Evolutionary conservation across 2,888 invertebrate genomes (phyloP), one percentile per base, ranked within the genome.

Genomic region (Ephialtes manifestator): DNA sequence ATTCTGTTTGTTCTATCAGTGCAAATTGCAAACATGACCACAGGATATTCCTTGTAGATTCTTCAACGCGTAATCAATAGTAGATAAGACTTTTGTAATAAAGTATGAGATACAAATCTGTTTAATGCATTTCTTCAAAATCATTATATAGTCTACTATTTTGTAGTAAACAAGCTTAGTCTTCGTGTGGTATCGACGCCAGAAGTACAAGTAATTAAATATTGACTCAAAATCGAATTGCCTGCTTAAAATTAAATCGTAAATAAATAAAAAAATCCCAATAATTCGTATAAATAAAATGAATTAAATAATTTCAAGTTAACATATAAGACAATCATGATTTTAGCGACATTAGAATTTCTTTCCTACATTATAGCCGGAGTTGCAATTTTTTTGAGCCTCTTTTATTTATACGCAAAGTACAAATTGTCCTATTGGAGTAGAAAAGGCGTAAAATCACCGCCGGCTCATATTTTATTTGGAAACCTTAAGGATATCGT

Each of bases 391-490:
- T n/a, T 63, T 5, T 10, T 68, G 31, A 55, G 55, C 20, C 7
- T 70, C 48, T 84, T 90, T 18, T 91, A 90, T 46, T 11, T 74
- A 0, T 92, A 90, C 48, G 86, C 89, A 18, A 92, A 89, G 35
- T 89, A 90, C 46, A 92, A 89, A 75, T 81, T 91, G 18, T 90
- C 89, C 0, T 93, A 92, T 48, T 93, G 92, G 92, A 84, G 84
- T 4, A 86, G 87, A 81, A 86, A 81, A 43, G 92, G 91, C 0
- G 87, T 92, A 0, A 89, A 88, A 60, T 88, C 88, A 13, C 90
- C 87, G 1, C 86, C 89, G 4, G 77, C 89, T 1, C 83, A 91
- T 68, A 15, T 90, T 1, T 15, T 92, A 0, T 93, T 91, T 20
- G 92, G 92, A 1, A 91, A 92, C 72, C 89, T 92, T 39, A 89